Percentiles rank a stretch among this genome's conserved stretches.
These are phyloP conservation scores for Prosapia bicincta DNA, from an alignment of 2,888 invertebrate species.

Conservation along the genomic window DNA sequence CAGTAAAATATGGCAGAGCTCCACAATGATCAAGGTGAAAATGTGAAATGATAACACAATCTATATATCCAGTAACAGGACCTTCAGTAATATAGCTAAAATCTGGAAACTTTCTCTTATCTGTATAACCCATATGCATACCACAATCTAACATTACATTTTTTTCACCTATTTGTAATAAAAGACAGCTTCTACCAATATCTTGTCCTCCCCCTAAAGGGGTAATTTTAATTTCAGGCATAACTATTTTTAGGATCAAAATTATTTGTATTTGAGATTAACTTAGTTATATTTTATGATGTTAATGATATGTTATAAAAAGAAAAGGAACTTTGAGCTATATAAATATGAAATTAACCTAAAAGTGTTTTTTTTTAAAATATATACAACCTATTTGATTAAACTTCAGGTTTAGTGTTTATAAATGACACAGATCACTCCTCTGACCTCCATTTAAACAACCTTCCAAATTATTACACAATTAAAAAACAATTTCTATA, in stretches of 20 bases:
- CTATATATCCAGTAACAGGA: conserved; percentile 89
- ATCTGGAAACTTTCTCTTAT: conserved; percentile 96
- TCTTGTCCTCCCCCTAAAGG: conserved; percentile 93
- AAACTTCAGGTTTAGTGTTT: too few species aligned
- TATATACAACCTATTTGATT: too few species aligned
- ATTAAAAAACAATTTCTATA: too few species aligned
- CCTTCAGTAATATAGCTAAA: conserved; percentile 94
- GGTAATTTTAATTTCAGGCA: conserved; percentile 87
- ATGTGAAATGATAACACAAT: conserved; percentile 97
- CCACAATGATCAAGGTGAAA: conserved; percentile 97
- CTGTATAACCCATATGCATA: conserved; percentile 99
- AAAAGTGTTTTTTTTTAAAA: too few species aligned
- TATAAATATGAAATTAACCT: too few species aligned
- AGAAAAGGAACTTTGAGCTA: too few species aligned
- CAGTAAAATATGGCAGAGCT: conserved; percentile 89
- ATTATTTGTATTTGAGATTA: too few species aligned
- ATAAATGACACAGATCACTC: too few species aligned
- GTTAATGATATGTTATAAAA: too few species aligned
- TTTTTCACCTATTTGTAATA: conserved; percentile 94
- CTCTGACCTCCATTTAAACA: too few species aligned
- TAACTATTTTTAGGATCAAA: conserved; percentile 44
- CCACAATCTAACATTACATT: conserved; percentile 99
- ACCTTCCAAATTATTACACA: too few species aligned
- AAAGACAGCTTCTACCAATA: conserved; percentile 96
- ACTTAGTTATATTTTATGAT: too few species aligned